Percentiles rank a stretch among this genome's conserved stretches.
These are phyloP conservation scores for Drosophila miranda DNA, from an alignment of 1,140 invertebrate genomes.

Conservation along the genomic window DNA sequence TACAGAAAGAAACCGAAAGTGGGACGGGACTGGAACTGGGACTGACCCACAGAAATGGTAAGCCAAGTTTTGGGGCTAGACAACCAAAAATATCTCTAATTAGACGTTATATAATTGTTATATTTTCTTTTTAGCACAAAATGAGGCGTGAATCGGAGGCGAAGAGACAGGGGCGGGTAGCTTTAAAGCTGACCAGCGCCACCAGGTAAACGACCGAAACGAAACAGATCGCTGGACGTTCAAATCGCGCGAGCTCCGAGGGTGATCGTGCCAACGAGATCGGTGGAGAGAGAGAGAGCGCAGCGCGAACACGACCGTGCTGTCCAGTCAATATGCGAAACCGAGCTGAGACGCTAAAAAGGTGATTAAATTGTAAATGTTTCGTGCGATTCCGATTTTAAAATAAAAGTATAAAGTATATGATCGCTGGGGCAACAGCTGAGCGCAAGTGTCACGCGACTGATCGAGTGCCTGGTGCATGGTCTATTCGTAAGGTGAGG, in stretches of 20 bases:
- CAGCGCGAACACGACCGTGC: slow-evolving; percentile 57
- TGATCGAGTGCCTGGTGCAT: too few relatives aligned
- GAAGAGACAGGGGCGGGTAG: slow-evolving; percentile 2
- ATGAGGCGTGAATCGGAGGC: slow-evolving; percentile 20
- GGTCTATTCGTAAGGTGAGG: not conserved
- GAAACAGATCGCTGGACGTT: slow-evolving; percentile 20
- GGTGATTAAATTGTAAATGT: slow-evolving; percentile 71
- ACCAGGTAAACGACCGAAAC: slow-evolving; percentile 53
- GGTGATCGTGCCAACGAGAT: slow-evolving; percentile 2
- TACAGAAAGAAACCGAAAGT: slow-evolving; percentile 55
- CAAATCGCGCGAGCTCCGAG: slow-evolving; percentile 16
- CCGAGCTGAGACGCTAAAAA: slow-evolving; percentile 64
- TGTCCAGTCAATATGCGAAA: slow-evolving; percentile 67
- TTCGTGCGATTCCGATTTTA: slow-evolving; percentile 56
- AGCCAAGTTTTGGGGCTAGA: slow-evolving; percentile 48
- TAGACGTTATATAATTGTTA: slow-evolving; percentile 71
- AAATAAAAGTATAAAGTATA: slow-evolving; percentile 59
- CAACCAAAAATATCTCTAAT: slow-evolving; percentile 59
- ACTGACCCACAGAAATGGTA: slow-evolving; percentile 45
- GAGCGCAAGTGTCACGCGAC: too few relatives aligned
- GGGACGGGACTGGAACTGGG: slow-evolving; percentile 11
- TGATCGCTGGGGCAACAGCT: too few relatives aligned
- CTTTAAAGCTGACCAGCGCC: slow-evolving; percentile 38
- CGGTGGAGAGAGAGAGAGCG: slow-evolving; percentile 14
- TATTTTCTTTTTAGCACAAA: slow-evolving; percentile 45